A percentile compares a stretch with the other conserved stretches of the same genome.
These are phyloP conservation scores for Sesamia inferens DNA, from an alignment of 2,888 invertebrate genomes.

Conservation along the genomic window DNA sequence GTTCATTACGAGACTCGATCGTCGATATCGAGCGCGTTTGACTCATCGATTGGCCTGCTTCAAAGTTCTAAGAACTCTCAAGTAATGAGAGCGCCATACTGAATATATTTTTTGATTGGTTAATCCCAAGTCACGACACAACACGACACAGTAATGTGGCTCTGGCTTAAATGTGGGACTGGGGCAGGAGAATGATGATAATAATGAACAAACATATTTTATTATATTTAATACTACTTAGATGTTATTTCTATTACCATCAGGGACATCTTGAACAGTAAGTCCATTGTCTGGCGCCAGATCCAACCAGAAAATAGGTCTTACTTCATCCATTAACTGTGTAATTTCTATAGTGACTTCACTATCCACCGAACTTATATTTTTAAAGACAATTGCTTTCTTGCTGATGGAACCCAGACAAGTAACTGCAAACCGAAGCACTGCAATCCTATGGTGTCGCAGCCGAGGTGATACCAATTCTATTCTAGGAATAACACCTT, in stretches of 20 bases:
- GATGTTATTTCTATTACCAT: constrained; percentile 68
- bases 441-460: constrained; percentile 72
- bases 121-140: too few relatives aligned
- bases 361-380: constrained; percentile 79
- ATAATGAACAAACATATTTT: neutral
- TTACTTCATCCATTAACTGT: constrained; percentile 70
- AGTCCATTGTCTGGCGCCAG: constrained; percentile 66
- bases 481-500: constrained; percentile 86
- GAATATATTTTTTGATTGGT: too few relatives aligned
- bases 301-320: constrained; percentile 81
- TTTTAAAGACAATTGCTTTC: constrained; percentile 79
- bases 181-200: neutral
- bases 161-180: too few relatives aligned
- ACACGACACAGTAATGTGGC: too few relatives aligned
- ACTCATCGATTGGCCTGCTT: too few relatives aligned
- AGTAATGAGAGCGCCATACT: too few relatives aligned
- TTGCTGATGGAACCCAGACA: constrained; percentile 81
- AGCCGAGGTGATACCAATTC: constrained; percentile 74
- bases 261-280: constrained; percentile 67
- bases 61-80: too few relatives aligned
- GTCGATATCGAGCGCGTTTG: too few relatives aligned
- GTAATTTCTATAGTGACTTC: constrained; percentile 72
- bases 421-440: constrained; percentile 81
- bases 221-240: too few relatives aligned
- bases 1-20: too few relatives aligned